Base-by-base conservation (phyloP, 2,797 vertebrate species). In the Parauchenoglanis punctatus region DNA sequence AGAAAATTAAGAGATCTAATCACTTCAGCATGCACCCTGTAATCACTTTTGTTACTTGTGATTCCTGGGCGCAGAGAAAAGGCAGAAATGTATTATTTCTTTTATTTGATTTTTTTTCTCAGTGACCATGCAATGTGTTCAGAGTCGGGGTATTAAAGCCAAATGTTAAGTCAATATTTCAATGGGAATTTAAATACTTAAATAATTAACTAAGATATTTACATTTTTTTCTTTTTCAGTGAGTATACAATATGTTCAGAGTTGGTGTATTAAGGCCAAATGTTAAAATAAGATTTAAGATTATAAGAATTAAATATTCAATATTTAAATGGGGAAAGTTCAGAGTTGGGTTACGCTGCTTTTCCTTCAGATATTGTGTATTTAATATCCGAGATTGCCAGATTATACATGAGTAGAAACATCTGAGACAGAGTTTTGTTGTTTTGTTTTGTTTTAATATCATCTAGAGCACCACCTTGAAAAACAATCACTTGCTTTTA, bases 21-120 rank as follows among this genome's bases (percentile, higher is more conserved):
- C 91, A 93, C 92, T 95, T 94, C 91, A 94, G 78, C 89, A 80
- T 85, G 90, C 86, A 68, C 89, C 85, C 90, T 35, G 73, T 94
- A 94, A 95, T 94, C 91, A 91, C 91, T 92, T 94, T 44, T 58
- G 31, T 44, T 72, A n/a, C n/a, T 18, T 65, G 40, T 17, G 23
- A n/a, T 46, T 65, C 80, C 13, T 67, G 44, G 10, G 56, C 25
- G 77, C 7, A 23, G 1, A 78, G 46, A 31, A 52, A 12, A 52
- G 44, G 12, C 44, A n/a, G 0, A 3, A 15, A 77, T 6, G 46
- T 49, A 10, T 49, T 49, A 52, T 46, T 12, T 75, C 17, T 49
- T 17, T 2, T 44, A 7, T 49, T 49, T 49, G 46, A 10, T 35
- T 35, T 35, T 35, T 35, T 23, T 23, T 44, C 4, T 12, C 31